phyloP scores from a whole-genome alignment of 2,888 invertebrate genomes.

The Volucella inflata region DNA sequence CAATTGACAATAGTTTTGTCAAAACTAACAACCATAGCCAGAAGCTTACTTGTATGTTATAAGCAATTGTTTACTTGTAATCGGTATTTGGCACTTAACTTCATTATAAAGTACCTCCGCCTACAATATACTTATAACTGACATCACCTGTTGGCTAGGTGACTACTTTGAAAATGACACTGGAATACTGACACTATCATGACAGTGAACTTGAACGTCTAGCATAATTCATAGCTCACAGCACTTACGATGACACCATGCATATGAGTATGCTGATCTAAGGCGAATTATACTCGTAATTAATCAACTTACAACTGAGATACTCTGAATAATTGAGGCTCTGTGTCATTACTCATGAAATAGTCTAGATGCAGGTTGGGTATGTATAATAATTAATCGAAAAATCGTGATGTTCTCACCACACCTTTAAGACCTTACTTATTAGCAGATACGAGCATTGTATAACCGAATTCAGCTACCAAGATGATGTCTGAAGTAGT shows the following conservation, averaged over 20 bases:
- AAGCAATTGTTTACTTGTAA: conserved; percentile 28
- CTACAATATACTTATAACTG: conserved; percentile 5
- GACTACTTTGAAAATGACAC: background rate
- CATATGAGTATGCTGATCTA: conserved; percentile 2
- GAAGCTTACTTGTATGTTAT: conserved; percentile 3
- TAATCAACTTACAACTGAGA: background rate
- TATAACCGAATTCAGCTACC: no score
- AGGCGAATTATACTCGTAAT: conserved; percentile 47
- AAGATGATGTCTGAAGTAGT: background rate
- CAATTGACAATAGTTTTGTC: conserved; percentile 23
- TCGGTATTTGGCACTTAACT: conserved; percentile 15
- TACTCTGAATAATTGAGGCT: background rate
- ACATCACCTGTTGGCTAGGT: conserved; percentile 13
- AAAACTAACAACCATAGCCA: conserved; percentile 8
- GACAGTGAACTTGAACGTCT: conserved; percentile 67
- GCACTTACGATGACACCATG: conserved; percentile 52
- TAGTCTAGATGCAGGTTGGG: conserved; percentile 17
- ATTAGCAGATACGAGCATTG: background rate
- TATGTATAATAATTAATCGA: conserved; percentile 17
- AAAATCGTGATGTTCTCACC: conserved; percentile 36
- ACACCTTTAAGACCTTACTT: conserved; percentile 6
- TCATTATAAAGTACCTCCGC: conserved; percentile 25
- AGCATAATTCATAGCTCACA: conserved; percentile 62
- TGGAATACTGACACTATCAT: conserved; percentile 33
- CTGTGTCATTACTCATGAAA: conserved; percentile 1